Evolutionary conservation across 2,888 invertebrate species (phyloP).

Genomic region (Pachycephus smyrnensis): DNA sequence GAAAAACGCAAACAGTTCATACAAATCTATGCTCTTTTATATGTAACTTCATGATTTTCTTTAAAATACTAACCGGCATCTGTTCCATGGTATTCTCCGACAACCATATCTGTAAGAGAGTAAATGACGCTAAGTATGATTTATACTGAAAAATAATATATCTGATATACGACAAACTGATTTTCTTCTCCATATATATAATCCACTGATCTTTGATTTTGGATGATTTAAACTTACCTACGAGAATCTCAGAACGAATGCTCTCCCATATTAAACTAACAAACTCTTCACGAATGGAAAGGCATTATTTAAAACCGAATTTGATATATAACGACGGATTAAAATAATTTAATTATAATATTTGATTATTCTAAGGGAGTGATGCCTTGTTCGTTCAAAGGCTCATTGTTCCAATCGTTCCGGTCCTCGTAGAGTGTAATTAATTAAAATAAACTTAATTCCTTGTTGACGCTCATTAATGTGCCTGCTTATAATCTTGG

Average conservation of each 20-base stretch:
- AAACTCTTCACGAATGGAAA: neutral
- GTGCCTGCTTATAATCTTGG: constrained; percentile 72
- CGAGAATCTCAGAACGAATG: constrained; percentile 15
- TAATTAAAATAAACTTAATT: constrained; percentile 28
- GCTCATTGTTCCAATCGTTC: constrained; percentile 40
- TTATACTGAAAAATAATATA: neutral
- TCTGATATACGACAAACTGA: neutral
- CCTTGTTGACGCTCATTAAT: constrained; percentile 54
- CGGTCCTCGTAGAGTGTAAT: constrained; percentile 18
- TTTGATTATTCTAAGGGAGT: constrained; percentile 16
- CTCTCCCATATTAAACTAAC: constrained; percentile 7
- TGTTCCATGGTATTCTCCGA: constrained; percentile 77
- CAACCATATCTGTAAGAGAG: constrained; percentile 80
- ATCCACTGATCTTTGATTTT: neutral
- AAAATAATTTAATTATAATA: neutral
- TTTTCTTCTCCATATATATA: neutral
- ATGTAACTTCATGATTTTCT: constrained; percentile 14
- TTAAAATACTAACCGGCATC: constrained; percentile 81
- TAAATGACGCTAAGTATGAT: constrained; percentile 28
- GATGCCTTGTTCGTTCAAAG: constrained; percentile 57
- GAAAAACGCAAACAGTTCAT: neutral
- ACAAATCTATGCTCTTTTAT: constrained; percentile 7
- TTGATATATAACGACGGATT: neutral
- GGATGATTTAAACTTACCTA: constrained; percentile 28
- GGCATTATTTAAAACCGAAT: neutral